Evolutionary conservation across 2,797 vertebrate species (phyloP).

Genomic region (Pampus argenteus): DNA sequence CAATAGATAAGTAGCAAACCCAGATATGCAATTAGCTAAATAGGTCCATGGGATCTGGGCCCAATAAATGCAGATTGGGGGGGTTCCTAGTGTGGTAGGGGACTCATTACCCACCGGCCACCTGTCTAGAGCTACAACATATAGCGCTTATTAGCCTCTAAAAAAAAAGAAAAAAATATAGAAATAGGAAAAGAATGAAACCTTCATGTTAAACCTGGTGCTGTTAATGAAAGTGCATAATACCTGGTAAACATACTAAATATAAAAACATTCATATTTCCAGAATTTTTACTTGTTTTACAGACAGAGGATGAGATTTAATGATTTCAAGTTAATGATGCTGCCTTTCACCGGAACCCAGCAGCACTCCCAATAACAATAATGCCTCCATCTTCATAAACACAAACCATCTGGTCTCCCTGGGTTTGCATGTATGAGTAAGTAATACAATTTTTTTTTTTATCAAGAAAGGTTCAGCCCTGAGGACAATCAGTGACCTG

Average conservation of each 20-base stretch:
- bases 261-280: neutral
- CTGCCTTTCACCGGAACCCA: slow-evolving; percentile 7
- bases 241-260: neutral
- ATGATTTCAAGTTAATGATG: slow-evolving; percentile 8
- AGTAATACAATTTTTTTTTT: too few species aligned
- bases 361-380: slow-evolving; percentile 14
- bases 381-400: slow-evolving; percentile 24
- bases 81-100: neutral
- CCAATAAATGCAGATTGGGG: slow-evolving; percentile 55
- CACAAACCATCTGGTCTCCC: slow-evolving; percentile 35
- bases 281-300: neutral
- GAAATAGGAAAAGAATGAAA: neutral
- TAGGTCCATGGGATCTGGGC: slow-evolving; percentile 58
- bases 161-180: slow-evolving; percentile 8
- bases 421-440: neutral
- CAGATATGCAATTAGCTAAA: slow-evolving; percentile 75
- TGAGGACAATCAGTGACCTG: neutral
- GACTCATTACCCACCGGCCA: slow-evolving; percentile 37
- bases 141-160: slow-evolving; percentile 8
- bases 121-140: slow-evolving; percentile 38
- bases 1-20: slow-evolving; percentile 52
- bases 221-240: neutral
- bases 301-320: neutral
- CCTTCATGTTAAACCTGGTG: neutral
- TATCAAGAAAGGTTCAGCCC: neutral